Base-by-base conservation (phyloP, 2,888 invertebrate genomes). In the Liopterus haemorrhoidalis region DNA sequence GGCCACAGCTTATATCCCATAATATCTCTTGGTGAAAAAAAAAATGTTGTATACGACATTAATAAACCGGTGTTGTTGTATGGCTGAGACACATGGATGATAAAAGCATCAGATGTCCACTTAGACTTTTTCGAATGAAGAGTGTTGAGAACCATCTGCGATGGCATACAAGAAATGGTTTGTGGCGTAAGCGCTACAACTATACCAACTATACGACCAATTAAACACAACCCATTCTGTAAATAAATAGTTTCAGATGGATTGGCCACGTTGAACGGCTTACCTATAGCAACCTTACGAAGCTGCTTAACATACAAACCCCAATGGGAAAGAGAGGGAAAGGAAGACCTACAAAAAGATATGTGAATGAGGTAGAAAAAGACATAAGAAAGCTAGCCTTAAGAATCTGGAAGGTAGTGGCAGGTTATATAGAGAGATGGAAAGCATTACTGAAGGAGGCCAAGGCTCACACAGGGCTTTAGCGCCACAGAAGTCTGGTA, bases 291-390 rank as follows among this genome's bases (percentile, higher is more conserved):
- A n/a, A n/a, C n/a, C n/a, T n/a, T n/a, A n/a, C n/a, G n/a, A n/a
- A n/a, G n/a, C n/a, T n/a, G n/a, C n/a, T n/a, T n/a, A n/a, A n/a
- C 30, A 14, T 15, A 30, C 30, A 30, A 30, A 30, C 14, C 30
- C 30, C 30, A 4, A 8, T 30, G 16, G 14, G 14, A n/a, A 4
- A 11, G 12, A 4, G 30, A 30, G 14, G 15, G 2, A 3, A 14
- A 30, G 30, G 30, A 11, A 2, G 30, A 3, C 30, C 30, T 15
- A 30, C 14, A 11, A 12, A 8, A 11, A 30, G 30, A 3, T 30
- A 11, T 8, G 16, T 30, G 4, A 11, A 30, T 30, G 30, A 3
- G 5, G 3, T 30, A 5, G 12, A 30, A 30, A 11, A 30, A 5
- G 30, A 30, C 16, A 3, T 14, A 8, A n/a, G 16, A 16, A 12